A percentile compares a stretch with the other conserved stretches of the same genome.
These are phyloP conservation scores for Cynocephalus volans DNA, from an alignment of 2,113 vertebrate species.

Conservation along the genomic window DNA sequence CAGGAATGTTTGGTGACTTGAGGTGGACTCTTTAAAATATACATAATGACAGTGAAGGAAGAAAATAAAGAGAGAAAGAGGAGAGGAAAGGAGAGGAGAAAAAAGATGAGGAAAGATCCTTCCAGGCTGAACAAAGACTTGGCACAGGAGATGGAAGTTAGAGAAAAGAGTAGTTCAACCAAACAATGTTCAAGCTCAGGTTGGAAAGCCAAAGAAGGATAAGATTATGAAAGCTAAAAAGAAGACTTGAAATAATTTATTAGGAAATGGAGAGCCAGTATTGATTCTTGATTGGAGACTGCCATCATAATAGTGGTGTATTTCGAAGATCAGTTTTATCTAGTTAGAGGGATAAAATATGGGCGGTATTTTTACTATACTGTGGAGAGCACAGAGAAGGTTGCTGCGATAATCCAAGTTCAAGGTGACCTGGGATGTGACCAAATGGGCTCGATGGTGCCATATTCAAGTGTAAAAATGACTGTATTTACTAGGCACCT, in stretches of 20 bases:
- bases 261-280: background rate
- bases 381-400: conserved; percentile 7
- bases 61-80: background rate
- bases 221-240: background rate
- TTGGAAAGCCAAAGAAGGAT: background rate
- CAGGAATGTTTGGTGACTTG: background rate
- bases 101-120: background rate
- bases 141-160: background rate
- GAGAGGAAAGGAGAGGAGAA: background rate
- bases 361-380: background rate
- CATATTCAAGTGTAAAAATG: background rate
- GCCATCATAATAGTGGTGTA: background rate
- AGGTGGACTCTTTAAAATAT: background rate
- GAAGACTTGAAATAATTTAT: background rate
- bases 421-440: background rate
- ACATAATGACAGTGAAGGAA: background rate
- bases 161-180: background rate
- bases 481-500: background rate
- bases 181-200: background rate
- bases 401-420: background rate
- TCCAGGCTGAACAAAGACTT: background rate
- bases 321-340: background rate
- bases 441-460: background rate
- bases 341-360: background rate
- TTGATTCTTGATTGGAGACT: background rate